These are phyloP conservation scores for Metalampra italica DNA, from an alignment of 2,888 invertebrate species.

Conservation along the genomic window DNA sequence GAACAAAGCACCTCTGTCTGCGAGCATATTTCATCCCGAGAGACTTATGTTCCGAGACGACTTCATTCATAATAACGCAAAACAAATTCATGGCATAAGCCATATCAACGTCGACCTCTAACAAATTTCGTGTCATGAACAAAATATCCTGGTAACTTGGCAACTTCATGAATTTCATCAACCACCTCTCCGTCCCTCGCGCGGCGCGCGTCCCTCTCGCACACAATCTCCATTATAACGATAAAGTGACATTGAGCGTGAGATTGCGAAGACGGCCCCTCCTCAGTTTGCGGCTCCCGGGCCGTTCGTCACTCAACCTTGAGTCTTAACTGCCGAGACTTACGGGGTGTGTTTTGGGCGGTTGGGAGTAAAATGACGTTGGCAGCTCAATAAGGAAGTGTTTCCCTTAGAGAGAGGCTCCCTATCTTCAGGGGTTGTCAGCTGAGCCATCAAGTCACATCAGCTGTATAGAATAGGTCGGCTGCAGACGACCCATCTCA, in stretches of 20 bases:
- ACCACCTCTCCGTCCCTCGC: slow-evolving; percentile 26
- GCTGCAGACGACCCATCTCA: not conserved
- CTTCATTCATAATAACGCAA: not conserved
- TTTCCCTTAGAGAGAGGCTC: slow-evolving; percentile 49
- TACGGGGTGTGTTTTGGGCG: not conserved
- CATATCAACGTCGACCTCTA: not conserved
- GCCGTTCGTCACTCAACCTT: slow-evolving; percentile 15
- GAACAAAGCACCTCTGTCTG: no score
- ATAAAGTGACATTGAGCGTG: slow-evolving; percentile 67
- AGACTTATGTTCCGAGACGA: no score
- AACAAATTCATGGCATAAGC: not conserved
- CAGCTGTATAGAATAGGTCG: slow-evolving; percentile 23
- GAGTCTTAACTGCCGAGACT: slow-evolving; percentile 16
- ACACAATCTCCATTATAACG: slow-evolving; percentile 68
- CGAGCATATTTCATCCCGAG: no score
- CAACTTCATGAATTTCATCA: slow-evolving; percentile 65
- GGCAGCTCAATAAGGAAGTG: slow-evolving; percentile 47
- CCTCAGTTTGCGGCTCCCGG: slow-evolving; percentile 10
- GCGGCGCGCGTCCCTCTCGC: slow-evolving; percentile 29
- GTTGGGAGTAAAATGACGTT: slow-evolving; percentile 13
- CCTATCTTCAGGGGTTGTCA: slow-evolving; percentile 45
- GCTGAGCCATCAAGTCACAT: slow-evolving; percentile 35
- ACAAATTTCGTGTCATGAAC: slow-evolving; percentile 22
- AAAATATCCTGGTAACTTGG: slow-evolving; percentile 35
- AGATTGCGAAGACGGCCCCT: slow-evolving; percentile 9